Percentiles rank a stretch among this genome's conserved stretches.
Evolutionary conservation across 1,140 invertebrate species (phyloP).

Genomic region (Drosophila pectinifera): DNA sequence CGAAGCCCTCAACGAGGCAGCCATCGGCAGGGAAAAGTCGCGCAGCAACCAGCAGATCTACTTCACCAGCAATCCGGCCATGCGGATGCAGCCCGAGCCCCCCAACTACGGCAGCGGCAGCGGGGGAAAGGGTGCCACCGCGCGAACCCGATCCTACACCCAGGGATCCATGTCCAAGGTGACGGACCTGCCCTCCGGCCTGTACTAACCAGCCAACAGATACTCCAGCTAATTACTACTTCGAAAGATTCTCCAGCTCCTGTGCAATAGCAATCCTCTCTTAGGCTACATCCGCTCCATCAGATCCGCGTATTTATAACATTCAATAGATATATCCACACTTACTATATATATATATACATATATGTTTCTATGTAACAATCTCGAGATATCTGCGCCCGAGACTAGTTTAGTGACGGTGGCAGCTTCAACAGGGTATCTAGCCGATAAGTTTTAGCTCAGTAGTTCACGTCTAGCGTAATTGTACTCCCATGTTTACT

Average conservation of each 20-base stretch:
- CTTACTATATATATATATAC: constrained; percentile 2
- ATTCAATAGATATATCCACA: constrained; percentile 9
- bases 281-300: constrained; percentile 28
- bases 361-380: constrained; percentile 19
- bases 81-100: constrained; percentile 63
- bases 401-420: constrained; percentile 60
- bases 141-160: constrained; percentile 73
- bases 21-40: constrained; percentile 85
- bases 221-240: constrained; percentile 19
- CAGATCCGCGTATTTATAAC: constrained; percentile 36
- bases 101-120: constrained; percentile 19
- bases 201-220: constrained; percentile 86
- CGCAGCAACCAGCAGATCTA: constrained; percentile 85
- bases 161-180: constrained; percentile 88
- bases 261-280: constrained; percentile 63
- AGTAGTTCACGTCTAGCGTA: constrained; percentile 26
- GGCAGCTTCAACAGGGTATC: constrained; percentile 76
- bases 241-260: constrained; percentile 32
- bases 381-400: constrained; percentile 29
- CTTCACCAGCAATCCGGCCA: constrained; percentile 84
- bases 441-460: constrained; percentile 48
- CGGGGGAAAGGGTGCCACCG: constrained; percentile 35
- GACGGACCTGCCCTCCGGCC: constrained; percentile 89
- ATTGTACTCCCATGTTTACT: constrained; percentile 26
- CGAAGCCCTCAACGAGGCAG: constrained; percentile 87